A percentile compares a stretch with the other conserved stretches of the same genome.
Evolutionary conservation across 2,113 vertebrate species (phyloP).

Genomic region (Oncorhynchus masou): DNA sequence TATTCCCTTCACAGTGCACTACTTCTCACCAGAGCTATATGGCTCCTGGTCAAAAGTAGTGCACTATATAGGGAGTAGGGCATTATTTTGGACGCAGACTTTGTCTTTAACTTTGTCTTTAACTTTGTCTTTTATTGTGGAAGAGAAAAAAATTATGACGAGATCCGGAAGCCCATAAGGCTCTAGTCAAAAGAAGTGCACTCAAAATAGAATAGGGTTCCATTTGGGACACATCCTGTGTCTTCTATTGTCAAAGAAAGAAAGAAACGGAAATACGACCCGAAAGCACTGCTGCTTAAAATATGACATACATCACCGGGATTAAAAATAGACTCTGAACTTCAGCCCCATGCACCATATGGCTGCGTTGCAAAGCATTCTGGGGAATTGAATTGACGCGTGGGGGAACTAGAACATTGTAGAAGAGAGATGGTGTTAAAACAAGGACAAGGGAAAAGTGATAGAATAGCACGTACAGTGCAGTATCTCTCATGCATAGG

Average conservation of each 20-base stretch:
- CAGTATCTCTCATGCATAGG: too few relatives aligned
- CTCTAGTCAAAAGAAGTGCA: too few relatives aligned
- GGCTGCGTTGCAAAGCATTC: constrained; percentile 4
- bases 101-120: constrained; percentile 14
- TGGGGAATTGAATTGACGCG: constrained; percentile 13
- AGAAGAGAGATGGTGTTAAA: neutral
- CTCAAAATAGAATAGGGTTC: too few relatives aligned
- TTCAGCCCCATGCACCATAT: constrained; percentile 16
- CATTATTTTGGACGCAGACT: too few relatives aligned
- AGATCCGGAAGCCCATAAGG: too few relatives aligned
- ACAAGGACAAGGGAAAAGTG: neutral
- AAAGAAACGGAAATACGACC: neutral
- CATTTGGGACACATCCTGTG: neutral
- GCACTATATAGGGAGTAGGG: too few relatives aligned
- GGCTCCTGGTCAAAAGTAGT: too few relatives aligned
- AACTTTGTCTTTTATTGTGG: neutral
- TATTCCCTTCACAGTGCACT: too few relatives aligned
- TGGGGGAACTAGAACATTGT: neutral
- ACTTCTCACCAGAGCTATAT: too few relatives aligned
- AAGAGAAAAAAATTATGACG: too few relatives aligned
- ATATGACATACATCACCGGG: constrained; percentile 6
- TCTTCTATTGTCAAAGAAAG: neutral
- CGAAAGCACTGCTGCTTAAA: neutral
- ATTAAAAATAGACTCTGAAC: constrained; percentile 19
- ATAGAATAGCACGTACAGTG: neutral